These are phyloP conservation scores for Chelonoidis abingdonii DNA, from an alignment of 2,113 vertebrate genomes.

Conservation along the genomic window DNA sequence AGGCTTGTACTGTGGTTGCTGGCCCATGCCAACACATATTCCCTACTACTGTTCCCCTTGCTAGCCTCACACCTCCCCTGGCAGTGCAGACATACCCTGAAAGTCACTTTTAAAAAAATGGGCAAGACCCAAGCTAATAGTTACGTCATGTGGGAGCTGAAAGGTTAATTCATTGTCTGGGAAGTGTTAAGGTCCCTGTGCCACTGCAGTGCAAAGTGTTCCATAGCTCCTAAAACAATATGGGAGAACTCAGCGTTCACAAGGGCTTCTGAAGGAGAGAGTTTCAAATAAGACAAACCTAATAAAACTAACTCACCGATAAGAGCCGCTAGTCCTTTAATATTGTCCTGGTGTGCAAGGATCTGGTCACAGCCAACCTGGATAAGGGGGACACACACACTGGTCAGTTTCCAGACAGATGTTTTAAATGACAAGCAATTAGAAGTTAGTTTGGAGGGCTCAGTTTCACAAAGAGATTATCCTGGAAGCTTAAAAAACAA, in stretches of 20 bases:
- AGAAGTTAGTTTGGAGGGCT: background rate
- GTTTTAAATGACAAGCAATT: background rate
- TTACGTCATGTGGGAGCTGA: background rate
- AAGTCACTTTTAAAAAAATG: background rate
- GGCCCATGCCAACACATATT: background rate
- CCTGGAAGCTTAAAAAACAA: background rate
- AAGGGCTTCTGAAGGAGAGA: background rate
- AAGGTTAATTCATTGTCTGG: background rate
- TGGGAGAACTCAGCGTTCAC: accelerated
- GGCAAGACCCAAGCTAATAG: background rate
- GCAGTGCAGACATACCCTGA: background rate
- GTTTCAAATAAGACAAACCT: background rate
- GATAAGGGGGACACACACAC: slow-evolving; percentile 6
- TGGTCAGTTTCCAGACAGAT: background rate
- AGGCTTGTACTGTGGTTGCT: background rate
- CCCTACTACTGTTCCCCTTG: background rate
- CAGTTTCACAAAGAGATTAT: background rate
- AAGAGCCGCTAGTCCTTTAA: slow-evolving; percentile 85
- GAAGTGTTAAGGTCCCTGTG: background rate
- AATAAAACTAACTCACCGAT: slow-evolving; percentile 78
- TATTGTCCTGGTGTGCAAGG: slow-evolving; percentile 72
- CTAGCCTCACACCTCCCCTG: background rate
- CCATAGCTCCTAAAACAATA: background rate
- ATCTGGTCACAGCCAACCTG: slow-evolving; percentile 89
- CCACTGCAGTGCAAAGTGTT: accelerated